phyloP scores from a whole-genome alignment of 2,113 vertebrate genomes.

The Pluvialis apricaria region DNA sequence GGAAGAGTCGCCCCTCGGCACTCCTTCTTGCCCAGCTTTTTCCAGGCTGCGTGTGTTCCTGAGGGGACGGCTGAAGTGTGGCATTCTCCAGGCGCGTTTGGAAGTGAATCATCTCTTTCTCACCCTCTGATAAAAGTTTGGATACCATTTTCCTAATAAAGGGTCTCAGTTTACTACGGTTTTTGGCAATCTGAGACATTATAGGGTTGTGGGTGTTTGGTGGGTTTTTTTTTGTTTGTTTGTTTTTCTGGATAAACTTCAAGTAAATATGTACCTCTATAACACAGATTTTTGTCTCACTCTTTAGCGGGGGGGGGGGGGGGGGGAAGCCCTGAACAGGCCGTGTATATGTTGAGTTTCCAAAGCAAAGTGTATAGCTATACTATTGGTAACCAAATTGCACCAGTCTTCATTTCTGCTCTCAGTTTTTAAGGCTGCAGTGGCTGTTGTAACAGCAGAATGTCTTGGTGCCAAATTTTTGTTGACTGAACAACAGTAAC shows the following conservation, averaged over 20 bases:
- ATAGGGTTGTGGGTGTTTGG: neutral
- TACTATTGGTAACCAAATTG: accelerated
- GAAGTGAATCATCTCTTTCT: neutral
- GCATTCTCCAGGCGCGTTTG: accelerated
- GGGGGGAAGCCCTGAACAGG: accelerated
- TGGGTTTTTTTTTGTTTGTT: accelerated
- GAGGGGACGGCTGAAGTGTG: accelerated
- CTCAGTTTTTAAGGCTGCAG: accelerated
- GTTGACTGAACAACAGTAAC: neutral
- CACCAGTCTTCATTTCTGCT: neutral
- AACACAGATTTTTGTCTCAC: accelerated
- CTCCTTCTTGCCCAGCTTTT: accelerated
- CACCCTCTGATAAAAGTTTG: accelerated
- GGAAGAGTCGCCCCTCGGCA: neutral
- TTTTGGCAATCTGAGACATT: accelerated
- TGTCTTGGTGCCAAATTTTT: neutral
- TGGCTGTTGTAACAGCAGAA: neutral
- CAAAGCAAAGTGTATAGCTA: neutral
- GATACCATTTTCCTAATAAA: neutral
- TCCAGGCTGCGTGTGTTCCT: accelerated
- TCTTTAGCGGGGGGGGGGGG: neutral
- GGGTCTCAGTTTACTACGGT: accelerated
- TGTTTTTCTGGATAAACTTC: neutral
- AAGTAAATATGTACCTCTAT: accelerated
- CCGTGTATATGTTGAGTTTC: accelerated